A percentile compares a stretch with the other conserved stretches of the same genome.
These are phyloP conservation scores for Cheilosia vernalis DNA, from an alignment of 2,888 invertebrate genomes.

Conservation along the genomic window DNA sequence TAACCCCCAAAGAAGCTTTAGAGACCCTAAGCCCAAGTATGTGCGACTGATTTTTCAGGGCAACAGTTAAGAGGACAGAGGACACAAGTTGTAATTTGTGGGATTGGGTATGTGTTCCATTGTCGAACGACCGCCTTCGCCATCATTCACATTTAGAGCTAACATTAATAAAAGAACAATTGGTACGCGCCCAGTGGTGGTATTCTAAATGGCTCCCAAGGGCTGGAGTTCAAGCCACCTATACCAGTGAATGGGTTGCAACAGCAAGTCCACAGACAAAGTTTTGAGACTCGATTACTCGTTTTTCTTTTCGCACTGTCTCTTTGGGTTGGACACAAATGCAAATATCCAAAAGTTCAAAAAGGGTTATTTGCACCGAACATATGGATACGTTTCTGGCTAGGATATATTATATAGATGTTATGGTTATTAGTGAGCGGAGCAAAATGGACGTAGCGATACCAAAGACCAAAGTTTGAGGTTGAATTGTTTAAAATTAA, in stretches of 20 bases:
- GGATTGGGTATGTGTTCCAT: slow-evolving; percentile 46
- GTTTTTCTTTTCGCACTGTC: slow-evolving; percentile 24
- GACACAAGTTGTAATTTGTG: slow-evolving; percentile 70
- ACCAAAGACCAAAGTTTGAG: slow-evolving; percentile 46
- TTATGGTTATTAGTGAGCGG: slow-evolving; percentile 40
- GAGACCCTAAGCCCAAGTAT: slow-evolving; percentile 29
- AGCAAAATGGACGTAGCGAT: slow-evolving; percentile 26
- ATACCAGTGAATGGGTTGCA: slow-evolving; percentile 42
- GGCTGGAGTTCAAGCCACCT: slow-evolving; percentile 61
- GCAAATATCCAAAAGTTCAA: slow-evolving; percentile 65
- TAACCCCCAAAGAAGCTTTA: slow-evolving; percentile 50
- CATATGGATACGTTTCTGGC: slow-evolving; percentile 61
- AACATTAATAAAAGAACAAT: slow-evolving; percentile 74
- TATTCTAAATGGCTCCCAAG: slow-evolving; percentile 66
- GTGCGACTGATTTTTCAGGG: slow-evolving; percentile 30
- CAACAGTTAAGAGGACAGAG: slow-evolving; percentile 49
- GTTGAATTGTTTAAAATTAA: slow-evolving; percentile 68
- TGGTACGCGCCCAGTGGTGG: slow-evolving; percentile 46
- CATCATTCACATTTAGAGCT: slow-evolving; percentile 69
- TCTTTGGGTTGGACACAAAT: slow-evolving; percentile 59
- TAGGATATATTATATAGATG: slow-evolving; percentile 29
- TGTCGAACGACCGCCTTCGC: slow-evolving; percentile 4
- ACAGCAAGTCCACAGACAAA: slow-evolving; percentile 53
- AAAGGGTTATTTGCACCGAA: slow-evolving; percentile 57
- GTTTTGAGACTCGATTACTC: slow-evolving; percentile 69